These are phyloP conservation scores for Lepidocolaptes lacrymiger DNA, from an alignment of 2,797 vertebrate species.

Conservation along the genomic window DNA sequence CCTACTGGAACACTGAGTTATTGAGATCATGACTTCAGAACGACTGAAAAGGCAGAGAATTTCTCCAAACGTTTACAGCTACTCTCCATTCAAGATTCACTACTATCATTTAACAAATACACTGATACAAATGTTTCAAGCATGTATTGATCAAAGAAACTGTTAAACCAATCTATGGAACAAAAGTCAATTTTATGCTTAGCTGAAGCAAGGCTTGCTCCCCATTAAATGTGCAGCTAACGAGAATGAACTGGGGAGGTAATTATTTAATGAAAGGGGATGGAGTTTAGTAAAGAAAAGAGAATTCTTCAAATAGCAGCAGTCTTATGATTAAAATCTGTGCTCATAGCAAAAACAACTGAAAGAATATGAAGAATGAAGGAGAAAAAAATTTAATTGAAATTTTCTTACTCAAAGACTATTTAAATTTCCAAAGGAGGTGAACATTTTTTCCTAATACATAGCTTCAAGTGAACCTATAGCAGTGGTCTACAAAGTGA, in stretches of 20 bases:
- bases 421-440: neutral
- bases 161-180: neutral
- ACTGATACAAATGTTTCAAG: neutral
- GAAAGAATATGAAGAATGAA: neutral
- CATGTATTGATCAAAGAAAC: neutral
- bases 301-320: neutral
- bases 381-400: neutral
- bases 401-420: accelerated
- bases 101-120: neutral
- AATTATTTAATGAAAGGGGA: neutral
- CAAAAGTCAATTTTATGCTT: neutral
- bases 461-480: neutral
- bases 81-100: neutral
- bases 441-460: neutral
- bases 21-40: neutral
- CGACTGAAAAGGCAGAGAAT: neutral
- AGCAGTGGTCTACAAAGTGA: neutral
- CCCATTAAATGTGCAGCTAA: neutral
- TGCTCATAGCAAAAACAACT: neutral
- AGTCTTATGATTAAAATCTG: neutral
- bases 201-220: neutral
- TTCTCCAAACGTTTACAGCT: neutral
- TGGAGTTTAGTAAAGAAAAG: neutral
- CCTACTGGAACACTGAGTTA: neutral
- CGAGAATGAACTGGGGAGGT: neutral